phyloP scores from a whole-genome alignment of 2,888 invertebrate species.

The Drosophila buzzatii region DNA sequence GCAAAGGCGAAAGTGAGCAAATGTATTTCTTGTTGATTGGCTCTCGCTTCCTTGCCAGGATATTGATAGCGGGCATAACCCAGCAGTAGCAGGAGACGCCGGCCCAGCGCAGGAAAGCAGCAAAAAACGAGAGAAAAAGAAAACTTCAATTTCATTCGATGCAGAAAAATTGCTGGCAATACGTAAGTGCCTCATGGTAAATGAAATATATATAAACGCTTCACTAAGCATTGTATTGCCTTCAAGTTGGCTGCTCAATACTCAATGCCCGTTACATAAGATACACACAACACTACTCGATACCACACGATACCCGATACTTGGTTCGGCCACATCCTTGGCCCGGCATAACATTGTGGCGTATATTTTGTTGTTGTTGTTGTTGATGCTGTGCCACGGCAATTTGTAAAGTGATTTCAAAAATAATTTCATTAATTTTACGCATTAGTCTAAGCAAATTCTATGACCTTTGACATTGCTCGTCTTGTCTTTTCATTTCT shows the following conservation, averaged over 20 bases:
- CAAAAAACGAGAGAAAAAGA: background rate
- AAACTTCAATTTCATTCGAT: conserved; percentile 77
- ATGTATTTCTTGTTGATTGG: conserved; percentile 77
- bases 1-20: conserved; percentile 56
- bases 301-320: background rate
- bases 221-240: conserved; percentile 60
- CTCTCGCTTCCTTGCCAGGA: conserved; percentile 59
- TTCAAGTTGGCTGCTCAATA: conserved; percentile 32
- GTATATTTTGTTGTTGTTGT: conserved; percentile 20
- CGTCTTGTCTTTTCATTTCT: background rate
- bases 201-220: conserved; percentile 77
- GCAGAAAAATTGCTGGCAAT: conserved; percentile 78
- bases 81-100: background rate
- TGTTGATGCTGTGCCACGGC: conserved; percentile 5
- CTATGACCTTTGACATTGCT: conserved; percentile 48
- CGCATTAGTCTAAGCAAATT: conserved; percentile 51
- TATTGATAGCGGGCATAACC: conserved; percentile 52
- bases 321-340: background rate
- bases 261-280: conserved; percentile 7
- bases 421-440: conserved; percentile 57
- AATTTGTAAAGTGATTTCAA: conserved; percentile 55
- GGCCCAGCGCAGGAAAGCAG: conserved; percentile 18
- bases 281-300: conserved; percentile 15
- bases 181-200: conserved; percentile 77
- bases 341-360: conserved; percentile 27